A percentile compares a stretch with the other conserved stretches of the same genome.
Evolutionary conservation across 2,888 invertebrate species (phyloP).

Genomic region (Tipula vernalis): DNA sequence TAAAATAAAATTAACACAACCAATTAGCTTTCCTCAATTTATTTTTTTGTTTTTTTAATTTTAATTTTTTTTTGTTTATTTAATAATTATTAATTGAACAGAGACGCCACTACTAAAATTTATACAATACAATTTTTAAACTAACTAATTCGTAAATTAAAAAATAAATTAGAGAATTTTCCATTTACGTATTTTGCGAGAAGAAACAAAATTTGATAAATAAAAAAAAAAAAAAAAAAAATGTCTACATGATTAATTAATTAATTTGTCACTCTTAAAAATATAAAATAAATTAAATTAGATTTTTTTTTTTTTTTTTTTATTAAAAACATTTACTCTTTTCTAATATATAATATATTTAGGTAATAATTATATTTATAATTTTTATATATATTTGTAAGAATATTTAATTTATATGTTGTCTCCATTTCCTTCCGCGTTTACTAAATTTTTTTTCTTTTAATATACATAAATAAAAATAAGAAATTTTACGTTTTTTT

Average conservation of each 20-base stretch:
- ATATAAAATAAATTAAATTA: not conserved
- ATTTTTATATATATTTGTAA: not conserved
- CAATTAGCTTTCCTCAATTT: not conserved
- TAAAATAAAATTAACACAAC: conserved; percentile 4
- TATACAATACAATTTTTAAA: not conserved
- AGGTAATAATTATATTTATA: not conserved
- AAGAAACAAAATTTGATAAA: not conserved
- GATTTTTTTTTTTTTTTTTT: not conserved
- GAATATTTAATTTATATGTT: not conserved
- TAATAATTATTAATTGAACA: not conserved
- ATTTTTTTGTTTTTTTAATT: not conserved
- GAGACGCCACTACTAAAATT: not conserved
- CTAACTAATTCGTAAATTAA: not conserved
- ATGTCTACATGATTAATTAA: not conserved
- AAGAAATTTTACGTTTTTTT: not conserved
- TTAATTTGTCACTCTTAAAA: not conserved
- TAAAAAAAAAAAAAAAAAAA: not conserved
- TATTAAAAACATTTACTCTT: not conserved
- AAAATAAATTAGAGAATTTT: not conserved
- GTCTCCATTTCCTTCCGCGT: not conserved
- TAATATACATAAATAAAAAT: not conserved
- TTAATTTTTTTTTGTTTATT: not conserved
- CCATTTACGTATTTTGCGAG: not conserved
- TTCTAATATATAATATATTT: not conserved
- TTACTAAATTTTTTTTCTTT: not conserved